Base-by-base conservation (phyloP, 2,113 vertebrate genomes). In the Corydoras maculifer region DNA sequence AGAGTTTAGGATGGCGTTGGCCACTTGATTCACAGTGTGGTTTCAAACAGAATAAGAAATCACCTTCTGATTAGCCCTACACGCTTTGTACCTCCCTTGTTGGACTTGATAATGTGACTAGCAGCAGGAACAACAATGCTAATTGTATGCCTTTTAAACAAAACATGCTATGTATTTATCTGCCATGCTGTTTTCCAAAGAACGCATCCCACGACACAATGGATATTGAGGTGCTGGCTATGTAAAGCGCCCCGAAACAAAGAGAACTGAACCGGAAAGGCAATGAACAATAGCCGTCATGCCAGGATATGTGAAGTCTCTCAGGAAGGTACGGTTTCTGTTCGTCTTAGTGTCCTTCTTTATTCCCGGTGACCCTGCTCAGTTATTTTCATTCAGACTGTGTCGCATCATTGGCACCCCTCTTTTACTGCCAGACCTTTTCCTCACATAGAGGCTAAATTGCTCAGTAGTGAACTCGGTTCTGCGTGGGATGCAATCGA, bases 1-100 rank as follows among this genome's bases (percentile, higher is more conserved):
- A 70, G 64, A 75, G 77, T 75, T 68, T 58, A 15, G 30, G 66
- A 77, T 66, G 69, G 75, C 69, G 62, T 77, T 61, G 72, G 75
- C 73, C 75, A 60, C 73, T 77, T 68, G 62, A 72, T 77, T 80
- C 78, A 80, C 78, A 80, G 78, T 80, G 78, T 77, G 75, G 73
- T 75, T 75, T 59, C 70, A 70, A 77, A 25, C 18, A 25, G 18
- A 25, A 25, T 25, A 25, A 74, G 68, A 68, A 75, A 75, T 69
- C 43, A 29, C 69, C 68, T 66, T 59, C 59, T 65, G 31, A 15
- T 54, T 11, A 18, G 18, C 18, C 18, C 18, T 25, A 25, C 18
- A 25, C 18, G 18, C 18, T 75, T 69, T 67, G 64, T 66, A 78
- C 65, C 72, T 78, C 73, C 78, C 30, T 68, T 72, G 81, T 65